These are phyloP conservation scores for Macquaria australasica DNA, from an alignment of 2,113 vertebrate species.

Conservation along the genomic window DNA sequence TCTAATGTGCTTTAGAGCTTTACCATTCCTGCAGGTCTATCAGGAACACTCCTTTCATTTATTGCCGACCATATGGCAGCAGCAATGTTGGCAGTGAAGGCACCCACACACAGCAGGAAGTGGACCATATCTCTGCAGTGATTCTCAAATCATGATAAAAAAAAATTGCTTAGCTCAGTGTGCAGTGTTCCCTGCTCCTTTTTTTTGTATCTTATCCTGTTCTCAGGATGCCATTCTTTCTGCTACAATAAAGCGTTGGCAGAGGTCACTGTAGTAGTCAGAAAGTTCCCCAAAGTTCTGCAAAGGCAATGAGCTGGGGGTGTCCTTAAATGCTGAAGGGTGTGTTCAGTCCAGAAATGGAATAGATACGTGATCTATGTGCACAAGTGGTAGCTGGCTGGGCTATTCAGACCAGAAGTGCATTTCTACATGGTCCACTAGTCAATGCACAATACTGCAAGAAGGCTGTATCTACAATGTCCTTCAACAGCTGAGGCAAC, in stretches of 20 bases:
- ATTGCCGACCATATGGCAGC: slow-evolving; percentile 3
- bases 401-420: slow-evolving; percentile 45
- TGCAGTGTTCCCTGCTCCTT: background rate
- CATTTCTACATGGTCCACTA: slow-evolving; percentile 38
- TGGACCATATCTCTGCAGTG: background rate
- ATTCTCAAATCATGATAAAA: background rate
- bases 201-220: background rate
- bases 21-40: background rate
- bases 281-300: slow-evolving; percentile 23
- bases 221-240: background rate
- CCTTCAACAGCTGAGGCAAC: slow-evolving; percentile 12
- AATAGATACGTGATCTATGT: slow-evolving; percentile 49
- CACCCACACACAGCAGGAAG: background rate
- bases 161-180: background rate
- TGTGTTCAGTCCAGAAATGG: slow-evolving; percentile 34
- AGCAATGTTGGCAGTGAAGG: background rate
- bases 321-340: slow-evolving; percentile 27
- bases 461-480: slow-evolving; percentile 15
- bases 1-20: too few species aligned
- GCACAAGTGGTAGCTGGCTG: slow-evolving; percentile 54
- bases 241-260: background rate
- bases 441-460: slow-evolving; percentile 13
- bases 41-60: background rate
- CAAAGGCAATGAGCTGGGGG: slow-evolving; percentile 11
- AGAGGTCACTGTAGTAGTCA: slow-evolving; percentile 10